Percentiles rank a stretch among this genome's conserved stretches.
Conservation (phyloP, 1,140 invertebrate genomes). For the Drosophila ohnishii region DNA sequence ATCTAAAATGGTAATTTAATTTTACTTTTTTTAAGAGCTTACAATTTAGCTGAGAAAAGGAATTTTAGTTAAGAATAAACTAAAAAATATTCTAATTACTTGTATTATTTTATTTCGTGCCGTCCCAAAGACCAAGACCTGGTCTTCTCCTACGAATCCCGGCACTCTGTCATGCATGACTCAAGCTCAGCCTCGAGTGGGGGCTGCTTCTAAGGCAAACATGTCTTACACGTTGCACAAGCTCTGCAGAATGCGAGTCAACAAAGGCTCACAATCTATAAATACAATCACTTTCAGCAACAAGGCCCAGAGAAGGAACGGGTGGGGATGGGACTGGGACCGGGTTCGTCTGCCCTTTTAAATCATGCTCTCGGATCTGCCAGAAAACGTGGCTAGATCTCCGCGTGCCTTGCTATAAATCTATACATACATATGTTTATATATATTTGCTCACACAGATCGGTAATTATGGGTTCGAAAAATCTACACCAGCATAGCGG, state of each 20-base stretch:
- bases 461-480: conserved; percentile 72
- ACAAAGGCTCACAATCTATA: conserved; percentile 64
- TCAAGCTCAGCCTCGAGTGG: conserved; percentile 21
- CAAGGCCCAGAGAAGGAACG: conserved; percentile 35
- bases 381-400: conserved; percentile 64
- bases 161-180: conserved; percentile 31
- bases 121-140: conserved; percentile 3
- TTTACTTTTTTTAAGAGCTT: neutral
- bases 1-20: neutral
- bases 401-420: conserved; percentile 24
- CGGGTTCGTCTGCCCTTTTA: conserved; percentile 63
- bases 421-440: conserved; percentile 21
- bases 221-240: conserved; percentile 48
- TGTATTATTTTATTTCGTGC: too few species aligned
- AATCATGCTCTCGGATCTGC: conserved; percentile 59
- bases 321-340: neutral
- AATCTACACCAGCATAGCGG: conserved; percentile 60
- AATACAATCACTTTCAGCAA: conserved; percentile 72
- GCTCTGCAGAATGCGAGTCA: conserved; percentile 26
- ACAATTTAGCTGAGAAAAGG: too few species aligned
- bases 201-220: conserved; percentile 52
- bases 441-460: conserved; percentile 39
- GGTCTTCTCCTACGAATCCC: conserved; percentile 4
- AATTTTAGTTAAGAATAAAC: neutral
- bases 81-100: neutral